These are phyloP conservation scores for Bergia sp. DNA, from an alignment of 92 coral and sea anemone species.

Conservation along the genomic window DNA sequence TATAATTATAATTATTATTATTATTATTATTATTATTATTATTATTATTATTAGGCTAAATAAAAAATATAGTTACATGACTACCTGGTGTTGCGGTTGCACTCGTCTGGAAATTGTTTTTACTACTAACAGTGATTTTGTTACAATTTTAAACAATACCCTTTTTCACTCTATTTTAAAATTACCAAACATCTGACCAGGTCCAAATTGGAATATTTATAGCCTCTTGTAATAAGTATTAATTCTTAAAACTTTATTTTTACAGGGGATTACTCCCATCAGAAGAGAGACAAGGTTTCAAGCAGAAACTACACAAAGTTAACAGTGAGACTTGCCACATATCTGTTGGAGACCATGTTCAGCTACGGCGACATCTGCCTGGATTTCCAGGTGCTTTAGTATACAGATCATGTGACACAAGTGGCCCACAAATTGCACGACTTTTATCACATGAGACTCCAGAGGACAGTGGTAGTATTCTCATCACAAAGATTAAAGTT, in stretches of 20 bases:
- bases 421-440: constrained; percentile 82
- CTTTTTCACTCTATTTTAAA: too few relatives aligned
- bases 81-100: too few relatives aligned
- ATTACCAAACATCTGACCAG: too few relatives aligned
- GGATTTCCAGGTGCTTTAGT: constrained; percentile 95
- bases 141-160: too few relatives aligned
- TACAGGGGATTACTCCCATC: constrained; percentile 88
- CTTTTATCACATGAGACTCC: constrained; percentile 73
- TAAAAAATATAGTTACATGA: too few relatives aligned
- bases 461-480: constrained; percentile 63
- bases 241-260: not conserved
- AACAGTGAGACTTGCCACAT: constrained; percentile 68
- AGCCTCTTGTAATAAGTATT: too few relatives aligned
- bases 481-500: constrained; percentile 76
- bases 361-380: constrained; percentile 79
- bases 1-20: too few relatives aligned
- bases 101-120: too few relatives aligned
- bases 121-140: too few relatives aligned
- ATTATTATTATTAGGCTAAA: too few relatives aligned
- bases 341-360: constrained; percentile 77
- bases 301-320: constrained; percentile 78
- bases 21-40: too few relatives aligned
- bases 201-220: too few relatives aligned
- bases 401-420: constrained; percentile 68
- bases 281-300: constrained; percentile 86